Evolutionary conservation across 2,113 vertebrate genomes (phyloP).

Genomic region (Formicarius rufipectus): DNA sequence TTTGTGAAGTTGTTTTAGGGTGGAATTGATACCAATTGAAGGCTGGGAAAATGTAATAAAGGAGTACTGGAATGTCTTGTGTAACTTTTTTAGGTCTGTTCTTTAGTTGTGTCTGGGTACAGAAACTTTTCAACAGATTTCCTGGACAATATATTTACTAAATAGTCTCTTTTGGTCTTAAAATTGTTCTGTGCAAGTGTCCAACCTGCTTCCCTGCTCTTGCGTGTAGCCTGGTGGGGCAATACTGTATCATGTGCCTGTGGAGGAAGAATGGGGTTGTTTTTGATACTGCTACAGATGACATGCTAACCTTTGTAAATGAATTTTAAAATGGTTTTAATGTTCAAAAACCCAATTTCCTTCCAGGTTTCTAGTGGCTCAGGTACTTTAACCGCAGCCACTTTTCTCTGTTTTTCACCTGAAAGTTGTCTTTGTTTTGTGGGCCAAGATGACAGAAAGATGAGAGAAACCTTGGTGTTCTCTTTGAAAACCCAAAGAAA

Average conservation of each 20-base stretch:
- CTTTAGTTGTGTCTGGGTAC: not conserved
- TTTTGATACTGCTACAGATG: not conserved
- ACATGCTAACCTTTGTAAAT: not conserved
- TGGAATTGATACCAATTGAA: not conserved
- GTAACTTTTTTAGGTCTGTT: not conserved
- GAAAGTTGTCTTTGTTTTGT: not conserved
- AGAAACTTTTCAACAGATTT: conserved; percentile 7
- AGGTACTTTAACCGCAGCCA: not conserved
- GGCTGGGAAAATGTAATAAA: not conserved
- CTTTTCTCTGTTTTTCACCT: not conserved
- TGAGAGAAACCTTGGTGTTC: not conserved
- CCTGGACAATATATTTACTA: not conserved
- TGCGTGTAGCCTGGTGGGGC: not conserved
- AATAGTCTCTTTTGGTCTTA: not conserved
- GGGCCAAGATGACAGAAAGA: not conserved
- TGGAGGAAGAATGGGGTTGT: not conserved
- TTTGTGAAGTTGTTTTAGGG: conserved; percentile 15
- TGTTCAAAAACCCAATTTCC: not conserved
- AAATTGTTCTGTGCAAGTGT: not conserved
- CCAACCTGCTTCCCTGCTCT: not conserved
- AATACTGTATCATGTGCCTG: not conserved
- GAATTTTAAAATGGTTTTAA: not conserved
- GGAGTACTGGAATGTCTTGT: not conserved
- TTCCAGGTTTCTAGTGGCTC: not conserved
- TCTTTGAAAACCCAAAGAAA: not conserved